Evolutionary conservation across 2,113 vertebrate species (phyloP).

Genomic region (Sigmodon hispidus): DNA sequence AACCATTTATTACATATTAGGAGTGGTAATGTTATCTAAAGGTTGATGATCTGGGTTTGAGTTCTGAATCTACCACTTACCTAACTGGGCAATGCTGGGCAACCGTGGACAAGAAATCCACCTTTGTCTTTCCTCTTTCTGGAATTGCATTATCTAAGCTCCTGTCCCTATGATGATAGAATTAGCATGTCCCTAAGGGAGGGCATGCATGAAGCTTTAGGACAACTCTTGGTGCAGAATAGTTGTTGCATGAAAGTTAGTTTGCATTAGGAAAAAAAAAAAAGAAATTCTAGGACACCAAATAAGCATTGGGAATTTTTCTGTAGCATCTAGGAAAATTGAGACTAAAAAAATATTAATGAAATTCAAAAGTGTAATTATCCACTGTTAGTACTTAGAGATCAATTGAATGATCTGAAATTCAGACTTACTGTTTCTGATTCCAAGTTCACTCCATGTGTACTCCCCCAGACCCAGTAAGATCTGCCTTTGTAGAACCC

Average conservation of each 20-base stretch:
- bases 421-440: not conserved
- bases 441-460: not conserved
- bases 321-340: not conserved
- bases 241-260: not conserved
- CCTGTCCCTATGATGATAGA: not conserved
- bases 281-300: not conserved
- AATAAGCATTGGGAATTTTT: not conserved
- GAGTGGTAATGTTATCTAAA: not conserved
- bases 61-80: not conserved
- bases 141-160: not conserved
- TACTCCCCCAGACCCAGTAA: not conserved
- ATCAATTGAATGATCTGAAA: not conserved
- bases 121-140: not conserved
- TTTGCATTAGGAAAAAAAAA: not conserved
- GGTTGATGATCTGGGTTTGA: not conserved
- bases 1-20: not conserved
- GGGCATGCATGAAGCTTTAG: not conserved
- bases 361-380: not conserved
- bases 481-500: not conserved
- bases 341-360: not conserved
- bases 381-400: not conserved
- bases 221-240: not conserved
- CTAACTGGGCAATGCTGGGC: not conserved
- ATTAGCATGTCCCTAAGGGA: no score
- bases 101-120: not conserved